phyloP scores from a whole-genome alignment of 2,113 vertebrate species.

The Malurus melanocephalus region DNA sequence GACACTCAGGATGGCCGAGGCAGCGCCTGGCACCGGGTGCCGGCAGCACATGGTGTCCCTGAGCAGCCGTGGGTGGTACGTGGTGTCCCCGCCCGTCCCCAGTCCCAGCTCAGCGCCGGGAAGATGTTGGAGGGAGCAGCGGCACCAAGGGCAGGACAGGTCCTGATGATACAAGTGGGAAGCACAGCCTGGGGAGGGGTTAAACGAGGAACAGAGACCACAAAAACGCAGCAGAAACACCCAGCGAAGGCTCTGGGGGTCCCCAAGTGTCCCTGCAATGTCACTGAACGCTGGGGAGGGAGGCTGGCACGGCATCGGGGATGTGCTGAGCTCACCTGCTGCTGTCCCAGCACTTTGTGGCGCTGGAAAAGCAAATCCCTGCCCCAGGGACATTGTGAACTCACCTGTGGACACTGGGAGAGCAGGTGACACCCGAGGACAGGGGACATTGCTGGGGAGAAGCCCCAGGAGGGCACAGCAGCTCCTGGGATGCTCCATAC shows the following conservation, averaged over 20 bases:
- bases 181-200: neutral
- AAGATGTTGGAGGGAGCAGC: neutral
- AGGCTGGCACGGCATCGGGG: neutral
- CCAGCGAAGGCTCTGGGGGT: neutral
- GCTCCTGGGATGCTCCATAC: neutral
- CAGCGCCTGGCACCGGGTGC: neutral
- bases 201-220: neutral
- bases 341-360: neutral
- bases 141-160: neutral
- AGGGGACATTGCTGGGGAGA: neutral
- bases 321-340: neutral
- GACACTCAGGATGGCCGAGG: neutral
- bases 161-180: accelerated
- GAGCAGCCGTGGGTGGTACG: neutral
- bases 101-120: accelerated
- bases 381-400: neutral
- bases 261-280: accelerated
- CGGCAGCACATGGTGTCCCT: neutral
- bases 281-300: neutral
- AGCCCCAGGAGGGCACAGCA: neutral
- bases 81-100: neutral
- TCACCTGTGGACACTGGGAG: neutral
- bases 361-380: neutral
- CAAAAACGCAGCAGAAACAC: neutral
- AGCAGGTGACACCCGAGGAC: neutral